Evolutionary conservation across 2,797 vertebrate genomes (phyloP).

Genomic region (Sandelia bainsii): DNA sequence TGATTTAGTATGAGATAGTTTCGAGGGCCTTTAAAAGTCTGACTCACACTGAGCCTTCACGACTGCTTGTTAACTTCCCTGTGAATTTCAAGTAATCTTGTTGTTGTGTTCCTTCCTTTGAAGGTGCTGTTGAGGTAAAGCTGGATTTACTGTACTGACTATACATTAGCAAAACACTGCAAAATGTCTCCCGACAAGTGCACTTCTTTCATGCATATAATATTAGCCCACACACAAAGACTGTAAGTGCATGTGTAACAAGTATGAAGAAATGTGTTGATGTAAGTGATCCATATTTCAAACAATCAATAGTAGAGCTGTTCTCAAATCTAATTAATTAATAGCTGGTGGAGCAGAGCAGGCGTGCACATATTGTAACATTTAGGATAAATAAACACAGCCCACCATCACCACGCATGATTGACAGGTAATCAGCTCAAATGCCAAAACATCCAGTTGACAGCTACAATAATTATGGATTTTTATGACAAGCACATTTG

Average conservation of each 20-base stretch:
- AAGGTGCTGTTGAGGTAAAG: conserved; percentile 9
- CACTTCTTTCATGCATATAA: conserved; percentile 3
- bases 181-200: background rate
- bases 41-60: conserved; percentile 48
- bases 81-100: conserved; percentile 16
- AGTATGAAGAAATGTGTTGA: conserved; percentile 18
- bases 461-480: conserved; percentile 27
- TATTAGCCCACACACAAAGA: background rate
- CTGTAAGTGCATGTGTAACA: conserved; percentile 6
- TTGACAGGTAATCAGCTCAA: conserved; percentile 46
- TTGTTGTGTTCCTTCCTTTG: conserved; percentile 31
- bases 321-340: conserved; percentile 39
- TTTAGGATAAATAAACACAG: conserved; percentile 36
- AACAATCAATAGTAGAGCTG: conserved; percentile 10
- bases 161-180: background rate
- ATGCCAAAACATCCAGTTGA: conserved; percentile 34
- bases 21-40: conserved; percentile 21
- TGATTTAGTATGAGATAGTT: conserved; percentile 42
- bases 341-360: conserved; percentile 13
- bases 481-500: conserved; percentile 27
- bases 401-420: conserved; percentile 24
- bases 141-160: background rate
- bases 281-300: conserved; percentile 20
- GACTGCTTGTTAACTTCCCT: conserved; percentile 31
- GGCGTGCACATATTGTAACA: background rate